Evolutionary conservation across 2,888 invertebrate genomes (phyloP).

Genomic region (Cantharis lateralis): DNA sequence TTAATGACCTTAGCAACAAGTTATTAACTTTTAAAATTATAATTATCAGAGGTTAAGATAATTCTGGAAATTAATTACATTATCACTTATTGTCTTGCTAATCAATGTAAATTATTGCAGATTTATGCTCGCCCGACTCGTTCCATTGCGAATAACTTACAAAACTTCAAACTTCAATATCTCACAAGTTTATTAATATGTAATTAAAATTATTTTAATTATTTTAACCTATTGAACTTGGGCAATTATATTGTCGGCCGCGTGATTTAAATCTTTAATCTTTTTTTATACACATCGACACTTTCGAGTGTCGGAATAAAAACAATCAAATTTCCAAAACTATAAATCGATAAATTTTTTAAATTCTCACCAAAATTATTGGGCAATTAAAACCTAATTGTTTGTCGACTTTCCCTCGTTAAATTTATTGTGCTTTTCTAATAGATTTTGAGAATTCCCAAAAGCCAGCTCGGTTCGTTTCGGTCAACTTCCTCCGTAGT

Average conservation of each 20-base stretch:
- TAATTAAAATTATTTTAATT: slow-evolving; percentile 4
- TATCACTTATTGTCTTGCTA: background rate
- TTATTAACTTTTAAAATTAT: background rate
- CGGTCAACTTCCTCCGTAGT: too few relatives aligned
- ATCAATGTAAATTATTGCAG: background rate
- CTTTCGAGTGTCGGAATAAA: background rate
- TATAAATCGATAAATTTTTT: background rate
- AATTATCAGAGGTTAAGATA: background rate
- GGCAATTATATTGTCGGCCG: background rate
- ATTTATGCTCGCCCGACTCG: background rate
- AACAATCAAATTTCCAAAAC: background rate
- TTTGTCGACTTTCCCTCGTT: background rate
- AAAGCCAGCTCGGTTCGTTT: background rate
- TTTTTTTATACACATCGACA: background rate
- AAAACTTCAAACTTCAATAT: background rate
- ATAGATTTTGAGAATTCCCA: background rate
- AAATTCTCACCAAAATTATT: background rate
- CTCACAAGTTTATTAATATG: background rate
- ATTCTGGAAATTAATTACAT: background rate
- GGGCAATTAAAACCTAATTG: background rate
- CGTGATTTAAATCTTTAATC: background rate
- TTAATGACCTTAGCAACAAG: background rate
- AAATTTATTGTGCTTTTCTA: background rate
- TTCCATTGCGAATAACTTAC: background rate
- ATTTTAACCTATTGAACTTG: background rate